Base-by-base conservation (phyloP, 2,113 vertebrate species). In the Ceratotherium simum region DNA sequence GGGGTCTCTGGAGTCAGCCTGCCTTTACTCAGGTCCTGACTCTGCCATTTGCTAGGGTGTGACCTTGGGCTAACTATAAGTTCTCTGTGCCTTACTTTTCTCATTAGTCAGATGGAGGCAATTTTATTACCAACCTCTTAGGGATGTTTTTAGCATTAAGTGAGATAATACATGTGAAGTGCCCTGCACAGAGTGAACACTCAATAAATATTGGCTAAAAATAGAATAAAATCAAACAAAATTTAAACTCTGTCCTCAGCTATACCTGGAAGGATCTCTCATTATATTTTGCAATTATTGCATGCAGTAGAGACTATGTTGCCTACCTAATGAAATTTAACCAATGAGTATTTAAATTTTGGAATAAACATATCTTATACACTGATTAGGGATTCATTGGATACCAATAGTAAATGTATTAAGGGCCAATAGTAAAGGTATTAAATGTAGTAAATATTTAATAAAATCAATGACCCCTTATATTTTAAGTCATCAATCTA, bases 331-430 rank as follows among this genome's bases (percentile, higher is more conserved):
- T 69, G 51, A 95, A 78, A 90, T 87, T 56, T 89, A 89, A 62
- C 11, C 54, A 78, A 62, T 13, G 14, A 70, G 21, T 92, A 88
- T 81, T 72, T 90, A 48, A 95, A 91, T 90, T 96, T 92, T 96
- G 42, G 14, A 81, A 39, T 93, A 82, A 96, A 51, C 20, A 25
- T 12, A 78, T 65, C 36, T 56, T 86, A 78, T 42, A 69, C 5
- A 75, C 48, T 80, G 36, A 84, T 56, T 84, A 85, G 58, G 14
- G 8, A 85, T 62, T 93, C 67, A 72, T n/a, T 89, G 39, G 84
- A 39, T 94, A 78, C 25, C 36, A 86, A 29, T 48, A 90, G 20
- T 64, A 90, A 93, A 79, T 62, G 13, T n/a, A 90, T 83, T 56
- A 64, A 89, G 42, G 31, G 5, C 4, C 51, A 54, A 54, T 54